These are phyloP conservation scores for Rhineura floridana DNA, from an alignment of 2,113 vertebrate genomes.

Conservation along the genomic window DNA sequence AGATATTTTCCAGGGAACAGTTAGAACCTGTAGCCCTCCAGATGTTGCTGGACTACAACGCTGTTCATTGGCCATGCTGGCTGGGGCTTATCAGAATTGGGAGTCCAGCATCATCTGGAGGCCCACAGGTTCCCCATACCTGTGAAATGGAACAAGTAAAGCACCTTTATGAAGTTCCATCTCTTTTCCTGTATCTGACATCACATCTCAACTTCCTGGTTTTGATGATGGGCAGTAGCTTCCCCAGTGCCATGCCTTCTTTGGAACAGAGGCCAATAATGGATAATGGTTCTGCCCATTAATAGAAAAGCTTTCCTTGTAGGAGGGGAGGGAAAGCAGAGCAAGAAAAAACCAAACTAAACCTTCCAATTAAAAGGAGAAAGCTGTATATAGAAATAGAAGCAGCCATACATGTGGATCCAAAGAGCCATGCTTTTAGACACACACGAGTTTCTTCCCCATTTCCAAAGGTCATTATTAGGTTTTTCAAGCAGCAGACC, in stretches of 20 bases:
- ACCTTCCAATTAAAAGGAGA: background rate
- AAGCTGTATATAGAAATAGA: background rate
- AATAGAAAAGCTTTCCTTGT: no score
- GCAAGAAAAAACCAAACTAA: background rate
- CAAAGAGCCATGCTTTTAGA: accelerated
- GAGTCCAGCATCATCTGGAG: no score
- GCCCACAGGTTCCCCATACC: no score
- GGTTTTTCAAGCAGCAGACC: constrained; percentile 31
- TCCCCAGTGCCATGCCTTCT: background rate
- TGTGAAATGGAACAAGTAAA: background rate
- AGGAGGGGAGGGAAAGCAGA: background rate
- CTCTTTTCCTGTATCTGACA: background rate
- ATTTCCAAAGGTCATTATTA: constrained; percentile 27
- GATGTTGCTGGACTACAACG: no score
- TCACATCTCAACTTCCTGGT: background rate
- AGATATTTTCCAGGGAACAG: no score
- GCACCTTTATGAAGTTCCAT: background rate
- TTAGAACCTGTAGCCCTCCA: no score
- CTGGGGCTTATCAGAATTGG: no score
- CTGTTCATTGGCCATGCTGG: no score
- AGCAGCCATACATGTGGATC: background rate
- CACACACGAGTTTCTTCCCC: background rate
- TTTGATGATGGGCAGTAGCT: background rate
- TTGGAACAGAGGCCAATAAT: background rate
- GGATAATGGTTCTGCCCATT: background rate